phyloP scores from a whole-genome alignment of 2,113 vertebrate species.

The Aegithalos caudatus region DNA sequence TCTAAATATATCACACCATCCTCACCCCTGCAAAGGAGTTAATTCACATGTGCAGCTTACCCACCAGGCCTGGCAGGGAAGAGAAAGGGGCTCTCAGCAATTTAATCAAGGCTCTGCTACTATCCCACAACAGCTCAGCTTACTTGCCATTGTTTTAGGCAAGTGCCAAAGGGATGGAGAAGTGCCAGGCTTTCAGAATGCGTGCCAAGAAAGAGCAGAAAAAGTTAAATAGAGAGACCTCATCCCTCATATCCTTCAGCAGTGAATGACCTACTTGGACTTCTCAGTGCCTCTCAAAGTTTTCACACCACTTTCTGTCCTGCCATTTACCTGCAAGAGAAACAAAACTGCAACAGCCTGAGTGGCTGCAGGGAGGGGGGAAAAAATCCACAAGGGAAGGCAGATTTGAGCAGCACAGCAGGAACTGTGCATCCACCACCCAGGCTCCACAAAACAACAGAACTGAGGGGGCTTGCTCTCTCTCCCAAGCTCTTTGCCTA shows the following conservation, averaged over 20 bases:
- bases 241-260: not conserved
- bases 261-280: conserved; percentile 28
- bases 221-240: conserved; percentile 24
- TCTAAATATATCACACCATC: not conserved
- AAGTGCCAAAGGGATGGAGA: not conserved
- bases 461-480: not conserved
- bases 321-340: conserved; percentile 25
- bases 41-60: not conserved
- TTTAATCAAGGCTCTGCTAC: conserved; percentile 7
- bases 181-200: not conserved
- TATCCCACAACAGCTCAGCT: conserved; percentile 32
- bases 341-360: not conserved
- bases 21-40: not conserved
- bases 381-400: not conserved
- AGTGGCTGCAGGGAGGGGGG: not conserved
- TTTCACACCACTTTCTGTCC: not conserved
- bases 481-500: not conserved
- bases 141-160: conserved; percentile 1
- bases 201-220: not conserved
- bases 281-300: not conserved
- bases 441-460: not conserved
- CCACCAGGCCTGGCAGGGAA: not conserved
- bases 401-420: not conserved
- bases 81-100: not conserved
- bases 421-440: not conserved